A percentile compares a stretch with the other conserved stretches of the same genome.
Conservation (phyloP, 2,113 vertebrate species). For the Channa maculata region DNA sequence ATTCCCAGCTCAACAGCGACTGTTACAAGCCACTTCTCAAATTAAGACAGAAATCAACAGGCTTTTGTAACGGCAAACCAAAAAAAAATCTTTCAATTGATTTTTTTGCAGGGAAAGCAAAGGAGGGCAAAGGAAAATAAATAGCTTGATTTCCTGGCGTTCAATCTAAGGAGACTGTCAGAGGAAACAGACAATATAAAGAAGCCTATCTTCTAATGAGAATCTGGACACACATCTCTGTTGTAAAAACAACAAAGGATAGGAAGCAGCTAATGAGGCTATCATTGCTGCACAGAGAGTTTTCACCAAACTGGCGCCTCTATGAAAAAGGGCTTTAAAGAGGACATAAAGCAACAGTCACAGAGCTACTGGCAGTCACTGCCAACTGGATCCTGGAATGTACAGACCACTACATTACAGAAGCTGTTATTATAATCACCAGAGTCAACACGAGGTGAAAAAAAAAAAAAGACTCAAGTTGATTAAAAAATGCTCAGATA, state of each 20-base stretch:
- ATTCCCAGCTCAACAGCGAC: conserved; percentile 30
- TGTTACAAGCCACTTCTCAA: conserved; percentile 33
- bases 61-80: conserved; percentile 54
- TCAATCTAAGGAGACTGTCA: conserved; percentile 78
- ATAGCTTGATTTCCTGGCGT: conserved; percentile 76
- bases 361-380: conserved; percentile 65
- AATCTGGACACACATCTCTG: conserved; percentile 82
- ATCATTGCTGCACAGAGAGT: conserved; percentile 80
- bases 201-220: conserved; percentile 82
- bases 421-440: conserved; percentile 17
- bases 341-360: conserved; percentile 74
- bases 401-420: conserved; percentile 13
- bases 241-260: conserved; percentile 83
- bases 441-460: conserved; percentile 24
- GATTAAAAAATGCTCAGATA: too few species aligned
- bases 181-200: conserved; percentile 72
- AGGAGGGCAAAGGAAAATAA: conserved; percentile 70
- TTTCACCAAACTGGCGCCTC: conserved; percentile 71
- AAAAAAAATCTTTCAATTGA: conserved; percentile 74
- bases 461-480: not conserved
- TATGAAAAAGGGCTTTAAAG: conserved; percentile 77
- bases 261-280: conserved; percentile 84
- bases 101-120: conserved; percentile 69
- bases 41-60: conserved; percentile 64
- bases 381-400: conserved; percentile 56